Conservation (phyloP, 2,113 vertebrate species). For the Trachemys scripta region DNA sequence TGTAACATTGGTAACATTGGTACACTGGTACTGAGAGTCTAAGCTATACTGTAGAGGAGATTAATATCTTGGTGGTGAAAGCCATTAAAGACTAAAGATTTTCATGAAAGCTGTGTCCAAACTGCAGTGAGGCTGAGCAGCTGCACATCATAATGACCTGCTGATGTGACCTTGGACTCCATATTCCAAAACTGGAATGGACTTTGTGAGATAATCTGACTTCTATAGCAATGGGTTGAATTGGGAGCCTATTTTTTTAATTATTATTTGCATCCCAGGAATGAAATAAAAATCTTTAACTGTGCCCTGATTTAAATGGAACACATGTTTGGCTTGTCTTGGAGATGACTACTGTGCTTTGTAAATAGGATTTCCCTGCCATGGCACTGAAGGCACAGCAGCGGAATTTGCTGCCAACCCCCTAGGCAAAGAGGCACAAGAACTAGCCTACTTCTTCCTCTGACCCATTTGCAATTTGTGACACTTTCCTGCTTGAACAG, state of each 20-base stretch:
- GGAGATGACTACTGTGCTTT: conserved; percentile 38
- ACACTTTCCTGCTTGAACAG: conserved; percentile 27
- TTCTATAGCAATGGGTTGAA: conserved; percentile 24
- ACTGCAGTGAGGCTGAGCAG: conserved; percentile 31
- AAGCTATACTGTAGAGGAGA: neutral
- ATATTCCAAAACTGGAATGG: conserved; percentile 37
- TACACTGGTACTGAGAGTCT: neutral
- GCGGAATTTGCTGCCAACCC: conserved; percentile 10
- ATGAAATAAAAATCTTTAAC: conserved; percentile 43
- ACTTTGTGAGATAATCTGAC: conserved; percentile 2
- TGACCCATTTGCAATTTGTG: conserved; percentile 46
- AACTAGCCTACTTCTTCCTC: neutral
- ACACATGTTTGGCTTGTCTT: conserved; percentile 39
- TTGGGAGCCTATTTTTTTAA: conserved; percentile 34
- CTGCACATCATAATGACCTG: conserved; percentile 38
- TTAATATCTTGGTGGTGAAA: conserved; percentile 35
- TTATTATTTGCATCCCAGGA: conserved; percentile 31
- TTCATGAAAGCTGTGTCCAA: conserved; percentile 42
- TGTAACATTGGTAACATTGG: neutral
- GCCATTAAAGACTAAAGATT: conserved; percentile 43
- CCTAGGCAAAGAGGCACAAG: conserved; percentile 22
- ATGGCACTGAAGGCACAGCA: conserved; percentile 10
- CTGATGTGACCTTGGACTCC: conserved; percentile 42
- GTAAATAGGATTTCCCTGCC: conserved; percentile 50
- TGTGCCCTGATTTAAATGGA: conserved; percentile 52